Base-by-base conservation (phyloP, 2,113 vertebrate genomes). In the Carlito syrichta region DNA sequence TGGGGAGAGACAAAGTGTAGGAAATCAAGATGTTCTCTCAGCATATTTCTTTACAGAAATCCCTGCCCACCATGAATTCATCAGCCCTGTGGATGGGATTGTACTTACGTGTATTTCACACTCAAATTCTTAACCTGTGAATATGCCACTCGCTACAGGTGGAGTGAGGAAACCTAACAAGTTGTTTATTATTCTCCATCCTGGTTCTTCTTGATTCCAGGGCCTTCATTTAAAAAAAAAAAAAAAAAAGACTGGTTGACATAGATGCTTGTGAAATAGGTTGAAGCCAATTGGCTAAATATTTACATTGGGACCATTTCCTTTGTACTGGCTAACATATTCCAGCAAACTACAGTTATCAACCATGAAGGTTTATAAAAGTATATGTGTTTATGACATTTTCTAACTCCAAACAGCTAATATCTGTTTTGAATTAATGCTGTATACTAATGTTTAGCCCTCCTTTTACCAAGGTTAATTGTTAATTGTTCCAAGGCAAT, bases 401-500 rank as follows among this genome's bases (percentile, higher is more conserved):
- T 92, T 82, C 52, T 81, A 85, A 93, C 43, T 85, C 88, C 83
- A 95, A 96, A 91, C 58, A 91, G 62, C 96, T 89, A 93, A 88
- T 90, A 95, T 84, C 71, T 93, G 73, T 78, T 93, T 91, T 93
- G 83, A 96, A 93, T 95, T 94, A 96, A 91, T 86, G 86, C 12
- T 89, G 73, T 94, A 89, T 86, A 92, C 86, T 86, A 83, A 94
- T 56, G 30, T 83, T 88, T 92, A 89, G 91, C 83, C 93, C 79
- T 91, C 73, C 62, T 89, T 93, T 96, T 93, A 76, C 91, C 95
- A 96, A 96, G 96, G 96, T 95, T 93, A 98, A 96, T 95, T 95
- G 96, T 97, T 97, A 92, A 97, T 96, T 97, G 97, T 93, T 95
- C 84, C 56, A 62, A 97, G 97, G 94, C 95, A 95, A 93, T 96